Conservation (phyloP, 2,113 vertebrate genomes). For the Henicopernis longicauda region DNA sequence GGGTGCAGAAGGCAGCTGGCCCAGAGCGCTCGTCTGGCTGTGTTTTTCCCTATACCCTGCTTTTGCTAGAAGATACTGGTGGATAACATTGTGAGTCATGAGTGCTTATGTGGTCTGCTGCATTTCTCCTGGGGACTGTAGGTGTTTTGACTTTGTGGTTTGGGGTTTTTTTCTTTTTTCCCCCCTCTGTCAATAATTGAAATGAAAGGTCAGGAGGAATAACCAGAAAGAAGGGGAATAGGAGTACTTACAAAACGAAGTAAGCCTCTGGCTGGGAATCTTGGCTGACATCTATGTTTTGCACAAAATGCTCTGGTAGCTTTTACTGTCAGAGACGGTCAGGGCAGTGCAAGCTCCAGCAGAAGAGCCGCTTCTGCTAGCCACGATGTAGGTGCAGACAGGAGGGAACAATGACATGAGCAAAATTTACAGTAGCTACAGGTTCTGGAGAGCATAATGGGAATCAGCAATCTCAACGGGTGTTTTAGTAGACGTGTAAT, state of each 20-base stretch:
- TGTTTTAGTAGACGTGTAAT: not conserved
- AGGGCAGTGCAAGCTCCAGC: not conserved
- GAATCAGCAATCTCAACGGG: not conserved
- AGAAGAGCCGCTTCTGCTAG: not conserved
- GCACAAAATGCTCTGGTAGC: not conserved
- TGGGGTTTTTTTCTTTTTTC: not conserved
- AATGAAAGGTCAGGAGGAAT: not conserved
- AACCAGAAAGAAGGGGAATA: not conserved
- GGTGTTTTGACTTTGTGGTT: conserved; percentile 5
- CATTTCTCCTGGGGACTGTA: not conserved
- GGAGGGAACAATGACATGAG: not conserved
- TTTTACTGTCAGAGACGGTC: not conserved
- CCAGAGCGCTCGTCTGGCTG: not conserved
- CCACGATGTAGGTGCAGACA: not conserved
- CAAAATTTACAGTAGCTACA: not conserved
- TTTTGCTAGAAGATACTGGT: not conserved
- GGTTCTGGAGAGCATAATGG: not conserved
- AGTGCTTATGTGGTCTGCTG: not conserved
- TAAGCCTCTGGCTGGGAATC: not conserved
- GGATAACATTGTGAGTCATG: not conserved
- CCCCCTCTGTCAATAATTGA: not conserved
- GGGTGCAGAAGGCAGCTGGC: not conserved
- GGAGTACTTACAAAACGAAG: not conserved
- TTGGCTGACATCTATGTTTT: not conserved
- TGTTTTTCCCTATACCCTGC: not conserved